These are phyloP conservation scores for Phrynosoma blainvillii DNA, from an alignment of 2,113 vertebrate genomes.

Conservation along the genomic window DNA sequence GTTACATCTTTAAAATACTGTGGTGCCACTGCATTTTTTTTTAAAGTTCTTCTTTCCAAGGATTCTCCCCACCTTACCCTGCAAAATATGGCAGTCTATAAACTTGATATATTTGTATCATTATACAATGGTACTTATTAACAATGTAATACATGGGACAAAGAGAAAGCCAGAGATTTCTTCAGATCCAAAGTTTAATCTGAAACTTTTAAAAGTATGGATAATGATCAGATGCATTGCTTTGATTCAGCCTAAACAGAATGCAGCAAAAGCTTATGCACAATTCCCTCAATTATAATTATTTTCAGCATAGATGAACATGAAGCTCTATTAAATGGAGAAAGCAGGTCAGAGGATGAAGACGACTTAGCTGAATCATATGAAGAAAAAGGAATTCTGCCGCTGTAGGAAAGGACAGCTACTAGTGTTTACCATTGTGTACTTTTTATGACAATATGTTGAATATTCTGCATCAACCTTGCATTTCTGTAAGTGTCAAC, in stretches of 20 bases:
- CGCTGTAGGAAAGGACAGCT: background rate
- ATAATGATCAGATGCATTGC: constrained; percentile 35
- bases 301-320: constrained; percentile 47
- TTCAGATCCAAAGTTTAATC: constrained; percentile 29
- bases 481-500: background rate
- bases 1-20: background rate
- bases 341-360: background rate
- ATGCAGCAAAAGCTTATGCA: constrained; percentile 44
- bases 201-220: background rate
- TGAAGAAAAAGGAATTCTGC: constrained; percentile 19
- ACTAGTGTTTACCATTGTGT: constrained; percentile 2
- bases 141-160: constrained; percentile 34
- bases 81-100: constrained; percentile 2
- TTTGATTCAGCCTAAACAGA: constrained; percentile 44
- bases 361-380: background rate
- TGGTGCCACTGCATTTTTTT: background rate
- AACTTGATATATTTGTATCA: constrained; percentile 29
- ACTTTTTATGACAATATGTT: background rate
- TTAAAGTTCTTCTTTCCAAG: no score
- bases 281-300: constrained; percentile 65
- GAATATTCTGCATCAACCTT: constrained; percentile 12
- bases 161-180: constrained; percentile 38
- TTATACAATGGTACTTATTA: constrained; percentile 38
- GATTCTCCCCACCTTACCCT: background rate
- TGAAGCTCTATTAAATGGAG: constrained; percentile 29